Evolutionary conservation across 1,140 invertebrate genomes (phyloP).

Genomic region (Macrocentrus cingulum): DNA sequence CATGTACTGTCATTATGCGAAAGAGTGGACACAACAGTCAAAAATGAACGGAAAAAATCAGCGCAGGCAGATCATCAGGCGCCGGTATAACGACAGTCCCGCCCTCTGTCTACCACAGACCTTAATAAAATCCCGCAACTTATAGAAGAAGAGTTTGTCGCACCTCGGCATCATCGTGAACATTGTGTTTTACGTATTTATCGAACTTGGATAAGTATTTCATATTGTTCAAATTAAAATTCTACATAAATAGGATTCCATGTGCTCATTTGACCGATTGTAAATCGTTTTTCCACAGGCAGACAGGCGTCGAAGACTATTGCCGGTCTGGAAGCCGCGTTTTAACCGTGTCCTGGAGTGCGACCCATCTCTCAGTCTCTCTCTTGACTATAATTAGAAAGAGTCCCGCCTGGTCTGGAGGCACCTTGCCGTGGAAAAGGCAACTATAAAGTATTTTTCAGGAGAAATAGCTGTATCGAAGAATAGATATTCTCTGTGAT

Average conservation of each 20-base stretch:
- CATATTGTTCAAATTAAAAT: no score
- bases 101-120: constrained; percentile 39
- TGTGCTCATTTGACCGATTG: no score
- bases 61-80: constrained; percentile 9
- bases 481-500: neutral
- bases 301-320: neutral
- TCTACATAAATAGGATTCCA: no score
- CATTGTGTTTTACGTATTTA: no score
- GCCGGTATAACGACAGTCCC: constrained; percentile 29
- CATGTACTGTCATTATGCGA: no score
- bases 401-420: neutral
- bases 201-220: no score
- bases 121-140: no score
- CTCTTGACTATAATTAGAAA: constrained; percentile 12
- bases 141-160: no score
- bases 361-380: neutral
- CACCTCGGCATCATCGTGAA: no score
- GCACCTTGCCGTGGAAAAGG: neutral
- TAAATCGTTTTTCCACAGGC: no score
- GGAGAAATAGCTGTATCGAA: neutral
- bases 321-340: neutral
- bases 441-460: neutral
- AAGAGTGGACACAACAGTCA: neutral
- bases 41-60: constrained; percentile 15
- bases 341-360: neutral